phyloP scores from a whole-genome alignment of 2,888 invertebrate genomes.

The Loripinus fragilis region DNA sequence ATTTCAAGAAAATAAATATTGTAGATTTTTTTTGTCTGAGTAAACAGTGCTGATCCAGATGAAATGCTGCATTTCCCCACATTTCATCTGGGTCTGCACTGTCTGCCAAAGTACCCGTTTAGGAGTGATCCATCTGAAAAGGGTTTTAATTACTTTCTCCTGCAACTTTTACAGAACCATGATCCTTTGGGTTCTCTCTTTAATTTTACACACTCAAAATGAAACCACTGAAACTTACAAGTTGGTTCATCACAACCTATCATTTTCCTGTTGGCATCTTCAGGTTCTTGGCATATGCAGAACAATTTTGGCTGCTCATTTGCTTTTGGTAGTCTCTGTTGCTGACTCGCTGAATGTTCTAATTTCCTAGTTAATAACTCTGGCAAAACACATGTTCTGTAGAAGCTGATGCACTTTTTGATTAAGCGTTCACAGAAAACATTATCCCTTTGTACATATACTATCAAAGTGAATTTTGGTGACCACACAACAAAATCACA shows the following conservation, averaged over 20 bases:
- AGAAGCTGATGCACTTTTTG: background rate
- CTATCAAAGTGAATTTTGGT: constrained; percentile 4
- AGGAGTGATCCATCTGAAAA: no score
- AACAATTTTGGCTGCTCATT: background rate
- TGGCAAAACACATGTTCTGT: background rate
- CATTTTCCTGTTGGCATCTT: constrained; percentile 12
- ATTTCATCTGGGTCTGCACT: no score
- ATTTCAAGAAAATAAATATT: no score
- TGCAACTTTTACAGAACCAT: constrained; percentile 15
- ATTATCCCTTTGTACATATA: constrained; percentile 17
- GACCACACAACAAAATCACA: constrained; percentile 38
- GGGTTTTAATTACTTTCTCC: background rate
- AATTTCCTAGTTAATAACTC: constrained; percentile 26
- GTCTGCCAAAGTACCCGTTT: no score
- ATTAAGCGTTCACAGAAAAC: constrained; percentile 16
- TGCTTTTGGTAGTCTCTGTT: background rate
- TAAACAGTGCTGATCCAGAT: no score
- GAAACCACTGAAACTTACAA: constrained; percentile 22
- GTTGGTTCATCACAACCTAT: constrained; percentile 27
- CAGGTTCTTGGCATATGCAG: constrained; percentile 27
- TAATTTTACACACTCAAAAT: constrained; percentile 25
- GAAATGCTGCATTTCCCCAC: no score
- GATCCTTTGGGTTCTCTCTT: constrained; percentile 21
- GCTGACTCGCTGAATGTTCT: background rate
- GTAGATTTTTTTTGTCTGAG: no score